Percentiles rank a stretch among this genome's conserved stretches.
phyloP scores from a whole-genome alignment of 2,888 invertebrate species.

The Allolobophora icterica region DNA sequence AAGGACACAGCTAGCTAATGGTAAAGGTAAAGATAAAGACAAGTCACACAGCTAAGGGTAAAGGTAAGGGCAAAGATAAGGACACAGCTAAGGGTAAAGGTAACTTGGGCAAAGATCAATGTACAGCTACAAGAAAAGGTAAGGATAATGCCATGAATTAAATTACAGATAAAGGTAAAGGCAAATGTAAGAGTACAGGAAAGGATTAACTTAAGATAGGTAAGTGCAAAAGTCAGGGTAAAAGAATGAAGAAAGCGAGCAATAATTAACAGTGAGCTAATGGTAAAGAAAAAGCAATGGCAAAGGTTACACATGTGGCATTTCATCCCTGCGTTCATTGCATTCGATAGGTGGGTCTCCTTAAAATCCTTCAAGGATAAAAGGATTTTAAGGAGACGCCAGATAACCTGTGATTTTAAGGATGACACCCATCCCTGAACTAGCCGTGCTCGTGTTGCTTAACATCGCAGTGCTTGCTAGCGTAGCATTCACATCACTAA shows the following conservation, averaged over 20 bases:
- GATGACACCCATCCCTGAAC: no score
- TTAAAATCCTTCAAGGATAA: not conserved
- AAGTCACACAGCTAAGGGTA: no score
- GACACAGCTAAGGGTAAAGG: not conserved
- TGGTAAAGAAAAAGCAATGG: not conserved
- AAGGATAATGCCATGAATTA: no score
- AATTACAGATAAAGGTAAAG: no score
- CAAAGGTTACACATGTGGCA: no score
- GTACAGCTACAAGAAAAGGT: no score
- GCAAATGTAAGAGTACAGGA: no score
- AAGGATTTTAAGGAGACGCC: not conserved
- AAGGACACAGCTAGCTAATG: no score
- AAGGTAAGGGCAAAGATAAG: not conserved
- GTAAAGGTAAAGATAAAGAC: no score
- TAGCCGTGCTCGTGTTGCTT: not conserved
- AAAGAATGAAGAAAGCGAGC: not conserved
- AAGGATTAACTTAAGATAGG: no score
- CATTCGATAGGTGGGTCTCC: not conserved
- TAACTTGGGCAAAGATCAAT: no score
- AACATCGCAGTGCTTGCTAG: not conserved
- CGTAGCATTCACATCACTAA: not conserved
- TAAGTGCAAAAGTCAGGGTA: no score
- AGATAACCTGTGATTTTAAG: not conserved
- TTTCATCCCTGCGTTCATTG: not conserved
- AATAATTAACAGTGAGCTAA: not conserved